A percentile compares a stretch with the other conserved stretches of the same genome.
Conservation (phyloP, 2,113 vertebrate genomes). For the Hemibagrus wyckioides region DNA sequence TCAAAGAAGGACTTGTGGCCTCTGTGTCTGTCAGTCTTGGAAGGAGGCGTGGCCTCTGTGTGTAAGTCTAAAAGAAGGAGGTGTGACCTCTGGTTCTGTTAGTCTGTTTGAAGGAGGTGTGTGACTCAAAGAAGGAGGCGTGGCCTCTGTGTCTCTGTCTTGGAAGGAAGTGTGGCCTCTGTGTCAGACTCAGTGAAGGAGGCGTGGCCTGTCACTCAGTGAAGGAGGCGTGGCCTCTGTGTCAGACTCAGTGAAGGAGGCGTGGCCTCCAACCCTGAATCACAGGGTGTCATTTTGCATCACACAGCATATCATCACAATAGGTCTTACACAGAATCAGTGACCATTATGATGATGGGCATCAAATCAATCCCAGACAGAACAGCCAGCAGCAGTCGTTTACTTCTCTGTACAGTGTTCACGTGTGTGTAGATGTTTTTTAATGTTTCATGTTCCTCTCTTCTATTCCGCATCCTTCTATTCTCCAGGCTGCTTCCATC, state of each 20-base stretch:
- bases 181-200: not conserved
- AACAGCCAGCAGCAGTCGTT: not conserved
- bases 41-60: too few relatives aligned
- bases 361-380: not conserved
- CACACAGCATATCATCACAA: not conserved
- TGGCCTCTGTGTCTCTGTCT: not conserved
- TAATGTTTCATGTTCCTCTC: not conserved
- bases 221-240: not conserved
- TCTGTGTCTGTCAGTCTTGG: too few relatives aligned
- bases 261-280: not conserved
- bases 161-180: too few relatives aligned
- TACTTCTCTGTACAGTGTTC: not conserved
- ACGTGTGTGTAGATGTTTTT: not conserved
- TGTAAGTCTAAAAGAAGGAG: too few relatives aligned
- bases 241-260: too few relatives aligned
- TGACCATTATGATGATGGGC: not conserved
- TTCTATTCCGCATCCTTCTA: not conserved
- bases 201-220: not conserved
- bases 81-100: not conserved
- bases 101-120: too few relatives aligned
- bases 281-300: not conserved
- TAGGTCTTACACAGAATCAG: not conserved
- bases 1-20: too few relatives aligned
- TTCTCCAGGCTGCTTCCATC: slow-evolving; percentile 77
- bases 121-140: not conserved